A percentile compares a stretch with the other conserved stretches of the same genome.
Conservation (phyloP, 2,797 vertebrate species). For the Carcharodon carcharias region DNA sequence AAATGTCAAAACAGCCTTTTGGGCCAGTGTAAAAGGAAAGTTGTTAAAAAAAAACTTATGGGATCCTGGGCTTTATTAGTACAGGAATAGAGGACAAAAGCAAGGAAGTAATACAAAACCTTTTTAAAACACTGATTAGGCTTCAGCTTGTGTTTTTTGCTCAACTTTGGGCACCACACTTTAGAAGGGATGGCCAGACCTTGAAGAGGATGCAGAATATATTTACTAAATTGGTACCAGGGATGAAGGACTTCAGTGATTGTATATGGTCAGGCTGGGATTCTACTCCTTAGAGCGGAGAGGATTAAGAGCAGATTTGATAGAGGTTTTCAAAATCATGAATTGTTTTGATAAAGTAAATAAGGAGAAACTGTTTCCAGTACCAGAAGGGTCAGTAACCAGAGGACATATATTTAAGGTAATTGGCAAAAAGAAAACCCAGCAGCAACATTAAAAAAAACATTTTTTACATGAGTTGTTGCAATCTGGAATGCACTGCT, state of each 20-base stretch:
- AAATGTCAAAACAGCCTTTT: neutral
- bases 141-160: neutral
- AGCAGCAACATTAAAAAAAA: neutral
- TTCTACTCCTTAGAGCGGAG: too few species aligned
- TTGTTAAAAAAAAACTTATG: neutral
- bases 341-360: neutral
- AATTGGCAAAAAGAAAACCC: neutral
- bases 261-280: neutral
- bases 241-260: too few species aligned
- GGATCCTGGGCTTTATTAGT: neutral
- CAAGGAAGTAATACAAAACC: neutral
- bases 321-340: neutral
- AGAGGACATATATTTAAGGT: neutral
- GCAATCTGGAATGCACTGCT: neutral
- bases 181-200: neutral
- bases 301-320: neutral
- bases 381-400: neutral
- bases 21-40: neutral
- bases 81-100: neutral
- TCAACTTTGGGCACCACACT: neutral
- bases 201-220: neutral
- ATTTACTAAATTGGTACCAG: neutral
- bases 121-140: neutral
- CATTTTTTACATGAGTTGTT: neutral
- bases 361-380: neutral